phyloP scores from a whole-genome alignment of 2,113 vertebrate genomes.

The Peromyscus californicus region DNA sequence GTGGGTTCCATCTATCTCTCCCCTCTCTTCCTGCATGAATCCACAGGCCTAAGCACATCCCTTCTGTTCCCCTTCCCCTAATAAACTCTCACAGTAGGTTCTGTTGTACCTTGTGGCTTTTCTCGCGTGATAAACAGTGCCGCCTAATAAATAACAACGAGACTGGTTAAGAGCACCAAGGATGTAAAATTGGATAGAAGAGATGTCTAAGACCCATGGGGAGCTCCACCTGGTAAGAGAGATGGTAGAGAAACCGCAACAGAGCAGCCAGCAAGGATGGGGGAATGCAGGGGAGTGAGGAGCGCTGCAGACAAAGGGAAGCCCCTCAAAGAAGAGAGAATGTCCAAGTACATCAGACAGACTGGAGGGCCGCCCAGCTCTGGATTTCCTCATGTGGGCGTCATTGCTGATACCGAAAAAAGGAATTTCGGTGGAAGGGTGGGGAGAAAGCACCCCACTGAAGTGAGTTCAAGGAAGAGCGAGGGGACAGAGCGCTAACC shows the following conservation, averaged over 20 bases:
- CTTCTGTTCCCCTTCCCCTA: too few species aligned
- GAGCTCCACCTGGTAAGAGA: background rate
- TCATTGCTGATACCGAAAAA: background rate
- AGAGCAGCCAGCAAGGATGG: background rate
- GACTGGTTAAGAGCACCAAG: background rate
- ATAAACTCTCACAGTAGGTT: too few species aligned
- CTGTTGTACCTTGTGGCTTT: too few species aligned
- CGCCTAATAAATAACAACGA: background rate
- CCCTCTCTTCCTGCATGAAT: too few species aligned
- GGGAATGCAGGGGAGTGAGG: background rate
- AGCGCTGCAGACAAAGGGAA: background rate
- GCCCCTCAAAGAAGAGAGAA: conserved; percentile 19
- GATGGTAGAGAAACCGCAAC: background rate
- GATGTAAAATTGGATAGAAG: background rate
- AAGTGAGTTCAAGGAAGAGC: background rate
- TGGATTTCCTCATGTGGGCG: background rate
- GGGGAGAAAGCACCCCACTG: background rate
- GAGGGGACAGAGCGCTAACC: conserved; percentile 35
- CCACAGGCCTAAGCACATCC: too few species aligned
- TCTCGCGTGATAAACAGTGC: too few species aligned
- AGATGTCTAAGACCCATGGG: background rate
- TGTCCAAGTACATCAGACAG: background rate
- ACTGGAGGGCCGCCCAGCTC: background rate
- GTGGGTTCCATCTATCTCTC: too few species aligned
- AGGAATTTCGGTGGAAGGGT: background rate